Evolutionary conservation across 2,888 invertebrate species (phyloP), one percentile per base, ranked within the genome.

Genomic region (Seladonia tumulorum): DNA sequence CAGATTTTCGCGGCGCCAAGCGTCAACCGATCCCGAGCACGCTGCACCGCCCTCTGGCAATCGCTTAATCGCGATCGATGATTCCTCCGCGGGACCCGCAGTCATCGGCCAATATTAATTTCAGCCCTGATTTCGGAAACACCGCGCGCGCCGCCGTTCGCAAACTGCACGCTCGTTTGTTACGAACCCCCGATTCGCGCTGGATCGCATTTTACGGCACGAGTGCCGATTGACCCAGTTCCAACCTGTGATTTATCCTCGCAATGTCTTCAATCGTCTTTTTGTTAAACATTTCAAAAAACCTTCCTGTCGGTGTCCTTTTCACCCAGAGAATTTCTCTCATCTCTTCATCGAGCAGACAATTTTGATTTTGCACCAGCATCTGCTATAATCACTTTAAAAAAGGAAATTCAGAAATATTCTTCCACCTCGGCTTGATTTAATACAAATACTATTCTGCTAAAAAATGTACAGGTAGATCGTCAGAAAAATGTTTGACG

Each of bases 101-200:
- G 45, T 73, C 53, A 74, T 82, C 68, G 53, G 80, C 72, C 12
- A n/a, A 45, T 57, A 80, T 82, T 82, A 82, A 82, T 82, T 82
- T 70, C 68, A 25, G 22, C 18, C 39, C 29, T 39, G 39, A 70
- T 75, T 72, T 39, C 39, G 35, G 47, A 47, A 47, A 81, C 22
- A n/a, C 22, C 68, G 39, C 39, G 35, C n/a, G 39, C n/a, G 39
- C 35, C 42, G 5, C 5, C 42, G 68, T 68, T 68, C 39, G 22
- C 39, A 68, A 42, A 68, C 68, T 39, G 39, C 39, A 39, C 14
- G 22, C 68, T 39, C 68, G 35, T 68, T 68, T 39, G n/a, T 39
- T 39, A 68, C 68, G 68, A 10, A 22, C 22, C 5, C 5, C 35
- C 22, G 68, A 42, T 39, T 22, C 35, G 22, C 18, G n/a, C 12